Base-by-base conservation (phyloP, 2,888 invertebrate species). In the Harmothoe impar region DNA sequence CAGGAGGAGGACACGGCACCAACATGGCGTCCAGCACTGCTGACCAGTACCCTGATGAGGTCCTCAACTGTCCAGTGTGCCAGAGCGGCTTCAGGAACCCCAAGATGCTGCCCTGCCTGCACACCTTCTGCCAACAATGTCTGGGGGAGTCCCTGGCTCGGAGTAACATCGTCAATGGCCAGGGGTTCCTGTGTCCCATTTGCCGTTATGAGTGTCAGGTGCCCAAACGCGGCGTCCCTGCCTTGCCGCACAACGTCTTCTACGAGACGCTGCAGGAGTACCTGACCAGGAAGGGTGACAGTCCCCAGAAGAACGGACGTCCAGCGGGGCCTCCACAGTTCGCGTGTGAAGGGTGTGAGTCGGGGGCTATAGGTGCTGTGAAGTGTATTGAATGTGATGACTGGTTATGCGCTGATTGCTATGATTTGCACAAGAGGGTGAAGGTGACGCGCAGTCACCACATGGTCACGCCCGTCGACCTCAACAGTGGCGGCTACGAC, bases 101-200 rank as follows among this genome's bases (percentile, higher is more conserved):
- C 0, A 94, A 94, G 89, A 81, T 94, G 29, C 92, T 94, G 54
- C 92, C 93, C 0, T 94, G 94, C 90, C 93, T 94, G 51, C 94
- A 95, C 92, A 94, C 94, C 51, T 95, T 94, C 91, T 95, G 95
- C 91, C 91, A 54, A 23, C 89, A 89, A 12, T 95, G 95, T 91
- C 91, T 95, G 33, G 90, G 93, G 12, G 91, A 91, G 7, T 93
- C 93, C 51, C 89, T 93, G 23, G 62, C 85, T 20, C 91, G 92
- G 56, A 92, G 92, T 89, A 91, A 90, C 35, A 92, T 93, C 62
- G 91, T 90, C 15, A 89, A 90, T 77, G 93, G 93, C 43, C 93
- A 93, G 89, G 93, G 91, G 10, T 93, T 93, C 89, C 91, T 93
- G 51, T 93, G 93, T 51, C 93, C 93, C 43, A 91, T 93, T 56